Evolutionary conservation across 1,140 invertebrate genomes (phyloP), one percentile per base, ranked within the genome.

Genomic region (Uloborus diversus): DNA sequence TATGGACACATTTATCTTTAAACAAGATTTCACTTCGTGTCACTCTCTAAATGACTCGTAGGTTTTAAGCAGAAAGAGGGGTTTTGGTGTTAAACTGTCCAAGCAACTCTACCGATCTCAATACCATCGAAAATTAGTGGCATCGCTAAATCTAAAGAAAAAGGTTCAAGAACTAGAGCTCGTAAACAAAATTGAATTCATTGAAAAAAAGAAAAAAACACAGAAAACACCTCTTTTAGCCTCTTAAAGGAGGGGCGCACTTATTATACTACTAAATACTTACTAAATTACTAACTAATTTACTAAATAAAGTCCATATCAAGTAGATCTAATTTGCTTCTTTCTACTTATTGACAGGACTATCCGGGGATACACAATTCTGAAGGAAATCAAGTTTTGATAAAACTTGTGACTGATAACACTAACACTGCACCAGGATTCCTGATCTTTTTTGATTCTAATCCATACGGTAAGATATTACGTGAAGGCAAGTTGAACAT

Each of bases 351-450:
- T 23, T 85, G 85, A 32, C 56, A 90, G 84, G 91, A 93, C 84
- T 83, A 53, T 0, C 91, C 92, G 1, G 89, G 89, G 0, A 84
- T 85, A 64, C 91, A 89, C 81, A 86, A 86, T 2, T 89, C 90
- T 23, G 62, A 75, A 1, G 87, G 86, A 14, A 90, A 91, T 85
- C 86, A 87, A 79, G 83, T 93, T 9, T 85, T 88, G 53, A 86
- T 94, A 11, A 87, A 88, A 1, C 93, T 91, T 84, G 87, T 86
- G 42, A 91, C 92, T 4, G 90, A 88, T 33, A 84, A 89, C 33
- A 92, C 92, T 82, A 92, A 92, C 76, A 89, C 89, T 59, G 92
- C 92, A 5, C 89, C 88, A 7, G 92, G 92, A 56, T 93, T 92
- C 66, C 20, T 33, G 4, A 4, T 69, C 20, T 5, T 2, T 27